phyloP scores from a whole-genome alignment of 2,888 invertebrate species.

The Eristalis pertinax region DNA sequence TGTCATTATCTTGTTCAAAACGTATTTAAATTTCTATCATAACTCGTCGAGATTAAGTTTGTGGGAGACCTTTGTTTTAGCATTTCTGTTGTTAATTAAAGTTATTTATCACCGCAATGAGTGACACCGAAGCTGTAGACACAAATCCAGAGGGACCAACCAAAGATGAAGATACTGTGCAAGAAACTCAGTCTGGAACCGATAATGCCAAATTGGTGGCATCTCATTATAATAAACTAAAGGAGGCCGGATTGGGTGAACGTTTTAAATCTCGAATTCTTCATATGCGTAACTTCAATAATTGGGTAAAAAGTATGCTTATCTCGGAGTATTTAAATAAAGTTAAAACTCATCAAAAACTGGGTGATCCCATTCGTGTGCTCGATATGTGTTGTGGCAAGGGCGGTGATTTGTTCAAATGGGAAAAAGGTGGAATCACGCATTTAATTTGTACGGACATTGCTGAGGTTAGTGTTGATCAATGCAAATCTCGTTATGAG shows the following conservation, averaged over 20 bases:
- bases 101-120: constrained; percentile 13
- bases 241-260: constrained; percentile 90
- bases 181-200: constrained; percentile 17
- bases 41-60: constrained; percentile 2
- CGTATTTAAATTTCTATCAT: background rate
- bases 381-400: constrained; percentile 99
- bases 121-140: constrained; percentile 27
- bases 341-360: constrained; percentile 85
- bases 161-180: background rate
- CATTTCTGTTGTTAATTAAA: background rate
- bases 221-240: constrained; percentile 95
- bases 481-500: constrained; percentile 92
- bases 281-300: constrained; percentile 97
- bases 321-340: constrained; percentile 91
- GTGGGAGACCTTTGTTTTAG: background rate
- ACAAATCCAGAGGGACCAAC: background rate
- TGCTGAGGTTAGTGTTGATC: constrained; percentile 94
- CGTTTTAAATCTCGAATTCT: constrained; percentile 95
- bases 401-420: constrained; percentile 99
- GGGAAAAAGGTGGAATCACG: constrained; percentile 91
- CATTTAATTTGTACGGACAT: constrained; percentile 96
- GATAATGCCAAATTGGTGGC: constrained; percentile 85
- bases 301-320: constrained; percentile 98
- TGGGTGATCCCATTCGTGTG: constrained; percentile 87
- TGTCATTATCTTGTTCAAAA: background rate